These are phyloP conservation scores for Drosophila jambulina DNA, from an alignment of 1,140 invertebrate species.

Conservation along the genomic window DNA sequence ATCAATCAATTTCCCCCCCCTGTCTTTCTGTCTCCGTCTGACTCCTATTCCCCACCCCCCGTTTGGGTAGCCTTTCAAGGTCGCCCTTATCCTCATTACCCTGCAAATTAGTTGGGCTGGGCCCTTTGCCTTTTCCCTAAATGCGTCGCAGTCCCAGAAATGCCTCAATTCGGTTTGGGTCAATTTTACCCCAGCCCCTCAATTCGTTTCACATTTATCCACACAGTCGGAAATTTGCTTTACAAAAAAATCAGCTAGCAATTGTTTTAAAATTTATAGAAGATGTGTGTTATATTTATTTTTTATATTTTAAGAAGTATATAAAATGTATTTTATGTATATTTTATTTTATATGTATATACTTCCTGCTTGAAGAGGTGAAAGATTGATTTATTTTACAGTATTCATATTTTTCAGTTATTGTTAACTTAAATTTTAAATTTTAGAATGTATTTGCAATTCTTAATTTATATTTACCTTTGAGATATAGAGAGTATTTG, in stretches of 20 bases:
- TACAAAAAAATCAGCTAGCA: too few species aligned
- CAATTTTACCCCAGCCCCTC: constrained; percentile 21
- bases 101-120: constrained; percentile 48
- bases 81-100: constrained; percentile 52
- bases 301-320: neutral
- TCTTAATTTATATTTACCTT: too few species aligned
- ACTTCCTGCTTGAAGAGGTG: too few species aligned
- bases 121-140: constrained; percentile 36
- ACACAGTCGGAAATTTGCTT: constrained; percentile 16
- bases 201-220: neutral
- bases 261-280: too few species aligned
- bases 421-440: neutral
- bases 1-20: constrained; percentile 38
- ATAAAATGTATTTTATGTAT: neutral
- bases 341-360: too few species aligned
- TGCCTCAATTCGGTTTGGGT: constrained; percentile 35
- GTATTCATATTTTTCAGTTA: neutral
- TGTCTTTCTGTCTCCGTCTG: constrained; percentile 17
- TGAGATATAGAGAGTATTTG: too few species aligned
- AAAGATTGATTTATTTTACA: neutral
- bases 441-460: too few species aligned
- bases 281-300: too few species aligned
- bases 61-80: constrained; percentile 52
- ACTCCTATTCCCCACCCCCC: neutral
- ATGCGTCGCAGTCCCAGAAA: constrained; percentile 57